Base-by-base conservation (phyloP, 2,888 invertebrate species). In the Nemurella pictetii region DNA sequence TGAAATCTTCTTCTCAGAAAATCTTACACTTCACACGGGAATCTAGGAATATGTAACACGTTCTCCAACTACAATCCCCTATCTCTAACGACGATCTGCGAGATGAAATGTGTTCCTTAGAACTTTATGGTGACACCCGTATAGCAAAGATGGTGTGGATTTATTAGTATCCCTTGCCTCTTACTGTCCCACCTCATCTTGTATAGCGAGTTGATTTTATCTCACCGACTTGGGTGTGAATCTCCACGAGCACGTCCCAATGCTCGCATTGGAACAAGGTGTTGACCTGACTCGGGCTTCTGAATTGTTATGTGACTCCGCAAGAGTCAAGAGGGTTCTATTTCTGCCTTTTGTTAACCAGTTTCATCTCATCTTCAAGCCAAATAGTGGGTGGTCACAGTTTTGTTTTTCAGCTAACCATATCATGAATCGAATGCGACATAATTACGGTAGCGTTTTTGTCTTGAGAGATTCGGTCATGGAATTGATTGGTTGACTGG, bases 21-120 rank as follows among this genome's bases (percentile, higher is more conserved):
- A 55, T 15, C 20, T 20, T 27, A 81, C 35, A 5, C 29, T 32
- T 32, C 30, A 32, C 32, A 80, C 55, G 55, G 55, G 55, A 55
- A 55, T n/a, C n/a, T 20, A 55, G 55, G 55, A 55, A 55, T 55
- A 55, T 55, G 29, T 30, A 29, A 30, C 80, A 35, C 26, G 80
- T 35, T 35, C 36, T 26, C 80, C 28, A 75, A 75, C 26, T 28
- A 27, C 28, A 5, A 27, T 28, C 7, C 32, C n/a, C 29, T 35
- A 81, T 81, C 32, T 81, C 35, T 26, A 32, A 81, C 32, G 80
- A 81, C 80, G 35, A 81, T 81, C 80, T 81, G 7, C 80, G 32
- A 82, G 55, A 82, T 72, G 82, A 82, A 72, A 82, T 72, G 55
- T 72, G 82, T 82, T 82, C 82, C 72, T 82, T 82, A 27, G 82